Conservation (phyloP, 1,140 invertebrate species). For the Elymnias hypermnestra region DNA sequence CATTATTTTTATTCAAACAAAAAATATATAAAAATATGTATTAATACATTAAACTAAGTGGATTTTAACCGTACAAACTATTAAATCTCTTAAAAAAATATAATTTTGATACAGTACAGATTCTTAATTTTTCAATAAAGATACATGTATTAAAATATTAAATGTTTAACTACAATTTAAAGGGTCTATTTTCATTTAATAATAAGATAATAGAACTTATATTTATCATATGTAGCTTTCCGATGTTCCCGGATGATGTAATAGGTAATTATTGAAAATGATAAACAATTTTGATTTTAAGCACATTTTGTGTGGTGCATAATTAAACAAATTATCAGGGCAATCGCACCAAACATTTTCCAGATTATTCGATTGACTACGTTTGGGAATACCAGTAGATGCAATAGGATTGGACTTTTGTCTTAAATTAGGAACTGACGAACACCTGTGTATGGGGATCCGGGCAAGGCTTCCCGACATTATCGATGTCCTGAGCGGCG, state of each 20-base stretch:
- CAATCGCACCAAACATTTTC: constrained; percentile 46
- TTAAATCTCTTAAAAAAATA: constrained; percentile 20
- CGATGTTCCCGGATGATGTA: constrained; percentile 57
- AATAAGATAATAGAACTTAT: too few relatives aligned
- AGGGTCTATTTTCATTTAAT: too few relatives aligned
- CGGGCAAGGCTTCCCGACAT: constrained; percentile 68
- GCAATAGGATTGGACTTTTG: background rate
- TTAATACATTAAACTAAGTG: too few relatives aligned
- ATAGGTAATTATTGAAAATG: constrained; percentile 49
- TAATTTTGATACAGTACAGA: background rate
- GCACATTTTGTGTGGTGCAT: constrained; percentile 50
- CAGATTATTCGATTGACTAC: constrained; percentile 26
- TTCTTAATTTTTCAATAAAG: too few relatives aligned
- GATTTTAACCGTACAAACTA: too few relatives aligned
- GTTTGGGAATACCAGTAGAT: constrained; percentile 2
- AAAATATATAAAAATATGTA: too few relatives aligned
- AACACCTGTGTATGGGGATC: constrained; percentile 74
- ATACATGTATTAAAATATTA: too few relatives aligned
- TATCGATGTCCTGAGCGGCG: constrained; percentile 67
- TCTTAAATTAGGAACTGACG: constrained; percentile 28
- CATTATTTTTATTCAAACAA: constrained; percentile 35
- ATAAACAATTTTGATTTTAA: constrained; percentile 46
- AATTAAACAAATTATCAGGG: constrained; percentile 45
- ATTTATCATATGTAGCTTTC: constrained; percentile 57
- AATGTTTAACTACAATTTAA: too few relatives aligned